Percentiles rank a stretch among this genome's conserved stretches.
These are phyloP conservation scores for Nymphicus hollandicus DNA, from an alignment of 2,113 vertebrate genomes.

Conservation along the genomic window DNA sequence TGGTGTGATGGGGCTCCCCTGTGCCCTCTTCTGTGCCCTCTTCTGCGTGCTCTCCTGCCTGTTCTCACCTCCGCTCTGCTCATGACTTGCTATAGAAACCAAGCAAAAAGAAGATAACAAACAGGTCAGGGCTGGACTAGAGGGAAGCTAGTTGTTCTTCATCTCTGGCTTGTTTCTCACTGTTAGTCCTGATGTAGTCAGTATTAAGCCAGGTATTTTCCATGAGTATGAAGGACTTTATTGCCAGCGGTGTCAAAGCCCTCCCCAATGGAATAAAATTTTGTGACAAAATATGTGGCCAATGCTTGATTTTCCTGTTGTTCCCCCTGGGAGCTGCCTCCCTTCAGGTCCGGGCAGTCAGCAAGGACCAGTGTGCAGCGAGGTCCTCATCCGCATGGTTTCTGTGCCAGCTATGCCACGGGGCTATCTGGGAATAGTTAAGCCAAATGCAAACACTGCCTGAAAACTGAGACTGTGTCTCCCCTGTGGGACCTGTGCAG, in stretches of 20 bases:
- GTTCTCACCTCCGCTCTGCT: background rate
- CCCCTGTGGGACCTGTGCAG: background rate
- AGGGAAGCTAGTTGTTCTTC: background rate
- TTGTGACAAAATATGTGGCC: background rate
- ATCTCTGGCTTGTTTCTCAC: background rate
- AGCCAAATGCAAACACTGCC: background rate
- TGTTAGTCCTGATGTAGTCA: background rate
- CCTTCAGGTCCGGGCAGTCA: background rate
- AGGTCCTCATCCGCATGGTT: background rate
- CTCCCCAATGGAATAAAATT: background rate
- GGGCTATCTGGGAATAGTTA: background rate
- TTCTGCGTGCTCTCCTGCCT: background rate
- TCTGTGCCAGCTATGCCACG: accelerated
- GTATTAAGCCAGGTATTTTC: background rate
- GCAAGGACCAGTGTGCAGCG: background rate
- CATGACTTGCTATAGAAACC: accelerated
- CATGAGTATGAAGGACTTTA: background rate
- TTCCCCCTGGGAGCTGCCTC: background rate
- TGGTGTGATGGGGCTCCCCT: accelerated
- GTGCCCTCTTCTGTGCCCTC: background rate
- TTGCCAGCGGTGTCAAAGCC: background rate
- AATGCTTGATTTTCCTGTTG: background rate
- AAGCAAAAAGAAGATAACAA: background rate
- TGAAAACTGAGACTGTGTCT: slow-evolving; percentile 16
- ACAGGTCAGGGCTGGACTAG: background rate